Evolutionary conservation across 2,797 vertebrate species (phyloP), one percentile per base, ranked within the genome.

Genomic region (Dallia pectoralis): DNA sequence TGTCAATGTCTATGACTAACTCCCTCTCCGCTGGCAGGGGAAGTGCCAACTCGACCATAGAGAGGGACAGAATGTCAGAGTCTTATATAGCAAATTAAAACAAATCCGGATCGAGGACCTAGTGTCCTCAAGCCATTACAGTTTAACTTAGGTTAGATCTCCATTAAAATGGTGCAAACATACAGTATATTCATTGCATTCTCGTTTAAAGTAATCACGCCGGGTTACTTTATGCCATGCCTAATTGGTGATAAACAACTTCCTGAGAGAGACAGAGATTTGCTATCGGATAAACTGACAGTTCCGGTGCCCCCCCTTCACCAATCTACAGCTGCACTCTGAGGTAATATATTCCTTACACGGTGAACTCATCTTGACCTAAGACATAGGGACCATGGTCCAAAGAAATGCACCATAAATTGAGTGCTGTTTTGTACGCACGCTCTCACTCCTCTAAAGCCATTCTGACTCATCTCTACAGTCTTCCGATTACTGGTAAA

Each of bases 401-500:
- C 9, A 56, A 56, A 56, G 51, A 11, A 56, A n/a, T 56, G 51
- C 51, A 56, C 51, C 22, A 22, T 22, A 56, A 8, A 25, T 19
- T 40, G 9, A 7, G 51, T 19, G 51, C n/a, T 2, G 8, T 53
- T 53, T 53, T 18, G 49, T 2, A 22, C n/a, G 49, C 49, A 53
- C 18, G 8, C 19, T 19, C 49, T 53, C n/a, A 22, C 61, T 65
- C 62, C 73, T 65, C 61, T 29, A 44, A 56, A 69, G 56, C 74
- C 66, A 71, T 77, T 69, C 73, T 72, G 65, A 53, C 73, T 79
- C 72, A 77, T 77, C 74, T 80, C 74, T 70, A 59, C 66, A 75
- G 44, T 69, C 70, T 74, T 67, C 74, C 71, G 80, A 75, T 81
- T 74, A 77, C 53, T 72, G 67, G 77, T 74, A 44, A 85, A 85